Conservation (phyloP, 2,113 vertebrate genomes). For the Morone saxatilis region DNA sequence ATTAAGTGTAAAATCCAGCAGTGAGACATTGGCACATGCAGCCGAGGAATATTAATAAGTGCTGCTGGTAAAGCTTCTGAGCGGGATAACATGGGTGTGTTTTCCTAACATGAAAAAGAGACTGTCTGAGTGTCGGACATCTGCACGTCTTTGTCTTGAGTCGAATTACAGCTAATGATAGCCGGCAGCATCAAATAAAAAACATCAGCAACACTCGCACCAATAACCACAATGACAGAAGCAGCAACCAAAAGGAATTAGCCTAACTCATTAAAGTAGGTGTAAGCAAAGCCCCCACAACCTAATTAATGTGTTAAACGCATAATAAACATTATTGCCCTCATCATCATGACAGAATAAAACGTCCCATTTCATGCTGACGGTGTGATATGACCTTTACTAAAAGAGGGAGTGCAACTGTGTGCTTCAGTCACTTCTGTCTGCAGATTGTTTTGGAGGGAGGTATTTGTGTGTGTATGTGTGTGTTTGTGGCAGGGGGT, state of each 20-base stretch:
- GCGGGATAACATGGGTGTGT: background rate
- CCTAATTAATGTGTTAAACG: slow-evolving; percentile 56
- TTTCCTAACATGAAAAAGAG: slow-evolving; percentile 8
- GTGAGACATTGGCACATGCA: background rate
- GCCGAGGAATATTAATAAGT: slow-evolving; percentile 31
- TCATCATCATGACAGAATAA: slow-evolving; percentile 49
- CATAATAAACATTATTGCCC: slow-evolving; percentile 51
- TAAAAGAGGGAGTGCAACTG: slow-evolving; percentile 33
- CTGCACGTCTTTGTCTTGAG: slow-evolving; percentile 35
- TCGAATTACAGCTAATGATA: slow-evolving; percentile 37
- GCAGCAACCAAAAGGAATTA: slow-evolving; percentile 46
- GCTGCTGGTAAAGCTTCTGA: slow-evolving; percentile 19
- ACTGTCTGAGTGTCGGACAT: slow-evolving; percentile 2
- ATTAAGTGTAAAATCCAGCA: slow-evolving; percentile 42
- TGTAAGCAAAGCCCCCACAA: slow-evolving; percentile 54
- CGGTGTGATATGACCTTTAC: slow-evolving; percentile 62
- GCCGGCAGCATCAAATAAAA: slow-evolving; percentile 53
- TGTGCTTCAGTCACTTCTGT: slow-evolving; percentile 40
- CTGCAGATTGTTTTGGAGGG: slow-evolving; percentile 39
- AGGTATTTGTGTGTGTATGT: background rate
- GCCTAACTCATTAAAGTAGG: slow-evolving; percentile 56
- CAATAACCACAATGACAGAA: slow-evolving; percentile 47
- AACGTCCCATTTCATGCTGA: slow-evolving; percentile 51
- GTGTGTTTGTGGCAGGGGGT: background rate
- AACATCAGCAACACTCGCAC: slow-evolving; percentile 31